Conservation (phyloP, 2,113 vertebrate genomes). For the Tragelaphus scriptus region DNA sequence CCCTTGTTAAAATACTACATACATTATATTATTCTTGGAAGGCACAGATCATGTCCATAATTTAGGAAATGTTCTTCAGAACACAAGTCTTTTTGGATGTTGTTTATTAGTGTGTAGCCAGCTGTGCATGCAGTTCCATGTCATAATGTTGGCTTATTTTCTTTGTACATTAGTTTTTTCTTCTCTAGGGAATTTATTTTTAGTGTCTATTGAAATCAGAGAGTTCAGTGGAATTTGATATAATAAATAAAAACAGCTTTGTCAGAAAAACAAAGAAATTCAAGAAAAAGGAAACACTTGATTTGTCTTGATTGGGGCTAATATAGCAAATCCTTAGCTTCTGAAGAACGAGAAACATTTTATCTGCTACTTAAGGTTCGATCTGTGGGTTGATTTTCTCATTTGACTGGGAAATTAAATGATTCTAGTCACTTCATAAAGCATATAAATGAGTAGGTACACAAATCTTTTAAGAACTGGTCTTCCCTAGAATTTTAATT, state of each 20-base stretch:
- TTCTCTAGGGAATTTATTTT: constrained; percentile 42
- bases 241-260: constrained; percentile 55
- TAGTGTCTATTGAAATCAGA: constrained; percentile 49
- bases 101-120: constrained; percentile 34
- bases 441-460: neutral
- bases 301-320: neutral
- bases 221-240: constrained; percentile 56
- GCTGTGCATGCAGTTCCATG: neutral
- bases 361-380: neutral
- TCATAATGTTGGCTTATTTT: constrained; percentile 42
- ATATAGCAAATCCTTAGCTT: neutral
- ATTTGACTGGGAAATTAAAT: constrained; percentile 22
- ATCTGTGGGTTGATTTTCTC: neutral
- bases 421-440: neutral
- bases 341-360: constrained; percentile 14
- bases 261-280: constrained; percentile 51
- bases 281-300: constrained; percentile 8
- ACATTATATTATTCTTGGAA: constrained; percentile 51
- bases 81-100: constrained; percentile 29
- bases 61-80: constrained; percentile 55
- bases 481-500: neutral
- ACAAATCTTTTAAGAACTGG: neutral
- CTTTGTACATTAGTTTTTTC: constrained; percentile 36
- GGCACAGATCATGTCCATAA: constrained; percentile 18
- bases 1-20: neutral